phyloP scores from a whole-genome alignment of 2,797 vertebrate species.

The Lagorchestes hirsutus region DNA sequence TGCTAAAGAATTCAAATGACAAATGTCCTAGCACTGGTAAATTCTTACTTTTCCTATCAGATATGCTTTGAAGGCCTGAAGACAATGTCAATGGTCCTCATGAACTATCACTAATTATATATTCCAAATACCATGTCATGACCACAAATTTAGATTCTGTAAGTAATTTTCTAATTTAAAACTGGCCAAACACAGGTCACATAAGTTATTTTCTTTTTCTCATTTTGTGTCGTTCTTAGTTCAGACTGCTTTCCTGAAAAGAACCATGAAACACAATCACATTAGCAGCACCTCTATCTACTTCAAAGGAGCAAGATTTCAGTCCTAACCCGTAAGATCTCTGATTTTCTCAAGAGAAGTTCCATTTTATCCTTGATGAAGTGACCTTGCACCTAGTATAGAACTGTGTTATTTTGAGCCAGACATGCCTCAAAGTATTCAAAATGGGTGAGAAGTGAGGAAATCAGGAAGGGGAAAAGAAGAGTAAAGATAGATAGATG shows the following conservation, averaged over 20 bases:
- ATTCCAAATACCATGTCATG: neutral
- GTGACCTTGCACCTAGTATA: neutral
- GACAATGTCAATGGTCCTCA: neutral
- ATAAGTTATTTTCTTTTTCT: neutral
- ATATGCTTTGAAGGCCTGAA: neutral
- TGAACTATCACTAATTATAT: neutral
- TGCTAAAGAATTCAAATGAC: neutral
- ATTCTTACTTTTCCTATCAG: neutral
- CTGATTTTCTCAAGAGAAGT: neutral
- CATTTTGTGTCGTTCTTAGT: neutral
- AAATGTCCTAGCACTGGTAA: neutral
- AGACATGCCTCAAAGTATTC: neutral
- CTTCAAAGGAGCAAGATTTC: neutral
- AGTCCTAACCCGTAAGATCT: neutral
- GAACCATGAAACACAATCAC: neutral
- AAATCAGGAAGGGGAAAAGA: neutral
- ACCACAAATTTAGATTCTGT: neutral
- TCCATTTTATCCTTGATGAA: neutral
- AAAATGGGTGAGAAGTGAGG: neutral
- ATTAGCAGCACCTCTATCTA: neutral
- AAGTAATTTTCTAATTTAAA: neutral
- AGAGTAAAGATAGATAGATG: neutral
- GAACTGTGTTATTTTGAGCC: neutral
- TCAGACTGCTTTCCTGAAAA: neutral
- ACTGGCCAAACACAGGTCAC: neutral